Conservation (phyloP, 2,797 vertebrate species). For the Clarias laeviceps region DNA sequence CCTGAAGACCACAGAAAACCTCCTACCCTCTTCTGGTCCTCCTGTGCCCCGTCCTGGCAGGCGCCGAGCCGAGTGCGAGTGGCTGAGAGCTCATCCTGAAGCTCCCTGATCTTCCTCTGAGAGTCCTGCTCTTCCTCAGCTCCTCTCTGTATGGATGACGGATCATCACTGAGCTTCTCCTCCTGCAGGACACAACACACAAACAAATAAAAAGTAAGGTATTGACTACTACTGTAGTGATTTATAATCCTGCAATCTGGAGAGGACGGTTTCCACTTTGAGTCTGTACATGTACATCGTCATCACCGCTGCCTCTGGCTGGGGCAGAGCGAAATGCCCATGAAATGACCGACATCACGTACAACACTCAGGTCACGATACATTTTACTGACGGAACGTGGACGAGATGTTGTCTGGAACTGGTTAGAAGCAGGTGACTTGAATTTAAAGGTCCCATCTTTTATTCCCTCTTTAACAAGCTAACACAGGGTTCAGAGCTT, state of each 20-base stretch:
- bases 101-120: conserved; percentile 38
- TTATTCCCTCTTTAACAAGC: no score
- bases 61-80: conserved; percentile 44
- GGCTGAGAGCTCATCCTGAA: conserved; percentile 49
- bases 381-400: not conserved
- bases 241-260: not conserved
- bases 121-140: conserved; percentile 43
- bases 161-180: conserved; percentile 50
- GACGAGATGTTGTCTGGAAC: not conserved
- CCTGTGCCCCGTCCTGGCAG: conserved; percentile 44
- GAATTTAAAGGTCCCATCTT: not conserved
- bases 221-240: not conserved
- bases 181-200: conserved; percentile 50
- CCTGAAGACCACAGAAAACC: no score
- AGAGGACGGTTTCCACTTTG: not conserved
- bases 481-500: no score
- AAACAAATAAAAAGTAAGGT: not conserved
- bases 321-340: not conserved
- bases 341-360: not conserved
- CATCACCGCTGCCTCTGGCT: not conserved
- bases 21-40: conserved; percentile 50
- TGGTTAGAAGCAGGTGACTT: not conserved
- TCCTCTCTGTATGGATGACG: conserved; percentile 42
- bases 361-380: no score
- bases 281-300: no score